Base-by-base conservation (phyloP, 2,797 vertebrate species). In the Dipus sagitta region DNA sequence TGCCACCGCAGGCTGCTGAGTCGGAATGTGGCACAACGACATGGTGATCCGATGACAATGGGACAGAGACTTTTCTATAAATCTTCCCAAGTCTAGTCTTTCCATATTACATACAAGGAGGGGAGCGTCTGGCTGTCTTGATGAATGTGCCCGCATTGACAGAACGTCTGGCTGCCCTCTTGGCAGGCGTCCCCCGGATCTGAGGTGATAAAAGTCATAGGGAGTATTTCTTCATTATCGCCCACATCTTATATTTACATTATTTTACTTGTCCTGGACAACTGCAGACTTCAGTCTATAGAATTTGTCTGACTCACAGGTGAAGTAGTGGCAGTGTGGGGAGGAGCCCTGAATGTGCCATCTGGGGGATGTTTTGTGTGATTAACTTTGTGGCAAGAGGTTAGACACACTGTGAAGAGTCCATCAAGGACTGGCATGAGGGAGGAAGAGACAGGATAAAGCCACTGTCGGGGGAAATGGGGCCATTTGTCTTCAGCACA, bases 61-160 rank as follows among this genome's bases (percentile, higher is more conserved):
- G 92, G 88, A 90, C 92, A 95, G 93, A 91, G 88, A 75, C 78
- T 95, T 93, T 70, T 58, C 12, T 88, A 89, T 89, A 90, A 97
- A 89, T 88, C 92, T 94, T 93, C 94, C 93, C 90, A 94, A 95
- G 91, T 52, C 90, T 94, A 65, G 58, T 91, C 71, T 97, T 97
- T 98, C 96, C 92, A 86, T 96, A 93, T 87, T 90, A 89, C 84
- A 84, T 87, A 77, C 60, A 65, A 86, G 38, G 65, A 79, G 83
- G 90, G 2, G 80, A 79, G n/a, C 5, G 47, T 88, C 83, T 54
- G 58, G 62, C 91, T 32, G 58, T 42, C 14, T 52, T 93, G 92
- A 89, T 94, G 89, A 78, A 94, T 89, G 60, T 38, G 32, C 42
- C 42, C 70, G 70, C 32, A 75, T 28, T 70, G 91, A 75, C 10